Conservation (phyloP, 2,797 vertebrate genomes). For the Melopsittacus undulatus region DNA sequence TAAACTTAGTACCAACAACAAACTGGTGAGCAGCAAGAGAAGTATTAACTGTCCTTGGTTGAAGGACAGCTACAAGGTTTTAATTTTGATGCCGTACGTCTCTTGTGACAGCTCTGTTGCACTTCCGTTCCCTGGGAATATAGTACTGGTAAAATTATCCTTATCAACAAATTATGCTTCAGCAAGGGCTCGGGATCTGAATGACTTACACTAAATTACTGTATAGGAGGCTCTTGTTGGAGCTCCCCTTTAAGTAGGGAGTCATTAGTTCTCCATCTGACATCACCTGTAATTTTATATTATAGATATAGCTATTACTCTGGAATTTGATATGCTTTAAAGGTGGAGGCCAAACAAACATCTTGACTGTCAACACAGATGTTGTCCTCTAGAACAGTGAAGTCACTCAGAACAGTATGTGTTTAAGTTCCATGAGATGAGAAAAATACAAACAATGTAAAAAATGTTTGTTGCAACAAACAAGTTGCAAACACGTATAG, state of each 20-base stretch:
- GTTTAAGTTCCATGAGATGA: neutral
- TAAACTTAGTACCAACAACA: neutral
- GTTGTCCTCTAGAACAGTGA: neutral
- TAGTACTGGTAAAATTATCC: neutral
- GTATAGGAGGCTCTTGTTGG: neutral
- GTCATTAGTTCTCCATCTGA: neutral
- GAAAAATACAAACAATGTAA: neutral
- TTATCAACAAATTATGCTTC: neutral
- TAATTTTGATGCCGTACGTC: neutral
- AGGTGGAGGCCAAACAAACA: slow-evolving; percentile 48
- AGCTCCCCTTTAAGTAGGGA: neutral
- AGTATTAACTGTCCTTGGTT: neutral
- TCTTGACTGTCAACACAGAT: neutral
- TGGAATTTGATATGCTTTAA: neutral
- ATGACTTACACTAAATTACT: neutral
- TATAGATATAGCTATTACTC: neutral
- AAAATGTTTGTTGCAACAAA: neutral
- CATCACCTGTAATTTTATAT: slow-evolving; percentile 12
- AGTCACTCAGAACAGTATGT: neutral
- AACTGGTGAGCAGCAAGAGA: neutral
- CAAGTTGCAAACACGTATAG: neutral
- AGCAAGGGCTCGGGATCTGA: neutral
- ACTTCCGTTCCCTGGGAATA: neutral
- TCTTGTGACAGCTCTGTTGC: neutral
- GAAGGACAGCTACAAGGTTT: neutral